Evolutionary conservation across 2,888 invertebrate genomes (phyloP).

Genomic region (Gymnoscelis rufifasciata): DNA sequence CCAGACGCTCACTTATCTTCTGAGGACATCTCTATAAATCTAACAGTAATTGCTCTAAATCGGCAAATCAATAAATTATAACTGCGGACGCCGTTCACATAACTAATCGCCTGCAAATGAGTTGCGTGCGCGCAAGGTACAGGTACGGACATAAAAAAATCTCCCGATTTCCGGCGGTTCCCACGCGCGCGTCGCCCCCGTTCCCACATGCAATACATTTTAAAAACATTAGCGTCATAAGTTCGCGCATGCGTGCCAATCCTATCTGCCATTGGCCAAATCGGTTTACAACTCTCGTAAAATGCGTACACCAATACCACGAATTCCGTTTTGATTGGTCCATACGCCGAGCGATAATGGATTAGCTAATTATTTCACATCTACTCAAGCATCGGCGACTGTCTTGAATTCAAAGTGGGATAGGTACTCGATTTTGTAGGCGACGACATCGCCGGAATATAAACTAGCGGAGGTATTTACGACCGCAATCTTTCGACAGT

Average conservation of each 20-base stretch:
- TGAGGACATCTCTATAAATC: slow-evolving; percentile 25
- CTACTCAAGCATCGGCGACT: slow-evolving; percentile 38
- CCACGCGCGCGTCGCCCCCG: slow-evolving; percentile 59
- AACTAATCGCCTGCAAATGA: slow-evolving; percentile 42
- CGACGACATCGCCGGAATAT: slow-evolving; percentile 32
- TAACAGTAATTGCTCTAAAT: slow-evolving; percentile 23
- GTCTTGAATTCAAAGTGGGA: slow-evolving; percentile 36
- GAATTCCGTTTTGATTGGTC: slow-evolving; percentile 55
- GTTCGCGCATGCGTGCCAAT: slow-evolving; percentile 56
- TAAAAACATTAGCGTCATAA: slow-evolving; percentile 56
- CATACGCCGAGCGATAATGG: slow-evolving; percentile 45
- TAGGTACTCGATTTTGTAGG: slow-evolving; percentile 30
- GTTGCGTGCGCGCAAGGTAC: slow-evolving; percentile 32
- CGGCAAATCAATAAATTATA: slow-evolving; percentile 26
- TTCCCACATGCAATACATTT: slow-evolving; percentile 63
- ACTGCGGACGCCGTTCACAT: slow-evolving; percentile 40
- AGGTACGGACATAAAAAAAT: slow-evolving; percentile 46
- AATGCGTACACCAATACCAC: slow-evolving; percentile 48
- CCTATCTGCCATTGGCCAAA: slow-evolving; percentile 57
- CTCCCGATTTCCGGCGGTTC: slow-evolving; percentile 59
- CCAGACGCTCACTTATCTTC: slow-evolving; percentile 16
- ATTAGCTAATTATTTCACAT: slow-evolving; percentile 47
- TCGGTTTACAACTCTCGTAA: slow-evolving; percentile 37
- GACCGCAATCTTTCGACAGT: slow-evolving; percentile 18
- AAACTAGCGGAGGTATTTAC: slow-evolving; percentile 25